These are phyloP conservation scores for Xylota segnis DNA, from an alignment of 2,888 invertebrate species.

Conservation along the genomic window DNA sequence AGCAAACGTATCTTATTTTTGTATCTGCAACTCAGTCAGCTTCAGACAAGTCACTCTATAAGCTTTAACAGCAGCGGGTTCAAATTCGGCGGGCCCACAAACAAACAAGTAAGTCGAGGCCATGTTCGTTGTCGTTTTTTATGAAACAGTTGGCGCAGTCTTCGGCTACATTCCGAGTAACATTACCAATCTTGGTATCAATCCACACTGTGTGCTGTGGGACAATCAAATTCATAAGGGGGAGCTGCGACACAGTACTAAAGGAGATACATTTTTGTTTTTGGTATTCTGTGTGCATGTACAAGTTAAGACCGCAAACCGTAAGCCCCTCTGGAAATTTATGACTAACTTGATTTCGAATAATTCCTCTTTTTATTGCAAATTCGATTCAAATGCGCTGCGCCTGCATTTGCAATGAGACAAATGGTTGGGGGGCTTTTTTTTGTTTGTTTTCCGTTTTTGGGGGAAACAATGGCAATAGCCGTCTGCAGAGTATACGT, in stretches of 20 bases:
- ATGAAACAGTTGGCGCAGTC: slow-evolving; percentile 49
- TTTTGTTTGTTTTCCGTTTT: slow-evolving; percentile 44
- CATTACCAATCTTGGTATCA: slow-evolving; percentile 72
- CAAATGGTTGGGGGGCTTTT: slow-evolving; percentile 49
- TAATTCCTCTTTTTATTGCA: slow-evolving; percentile 54
- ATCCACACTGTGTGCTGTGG: slow-evolving; percentile 47
- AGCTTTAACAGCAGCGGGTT: slow-evolving; percentile 24
- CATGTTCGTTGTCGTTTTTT: slow-evolving; percentile 47
- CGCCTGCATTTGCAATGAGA: slow-evolving; percentile 52
- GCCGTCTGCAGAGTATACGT: not conserved
- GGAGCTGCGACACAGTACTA: slow-evolving; percentile 2
- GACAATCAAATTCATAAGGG: slow-evolving; percentile 49
- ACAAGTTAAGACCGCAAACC: not conserved
- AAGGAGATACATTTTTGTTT: slow-evolving; percentile 33
- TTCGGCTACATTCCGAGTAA: slow-evolving; percentile 60
- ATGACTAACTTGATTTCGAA: slow-evolving; percentile 50
- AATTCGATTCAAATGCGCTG: slow-evolving; percentile 60
- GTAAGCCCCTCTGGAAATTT: slow-evolving; percentile 55
- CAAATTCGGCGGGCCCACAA: slow-evolving; percentile 35
- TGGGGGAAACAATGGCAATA: slow-evolving; percentile 62
- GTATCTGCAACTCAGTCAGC: slow-evolving; percentile 51
- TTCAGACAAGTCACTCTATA: slow-evolving; percentile 14
- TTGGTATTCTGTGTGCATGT: slow-evolving; percentile 10
- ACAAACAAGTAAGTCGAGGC: slow-evolving; percentile 71
- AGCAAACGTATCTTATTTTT: slow-evolving; percentile 28